Conservation (phyloP, 92 coral and sea anemone genomes). For the Meandrina meandrites region DNA sequence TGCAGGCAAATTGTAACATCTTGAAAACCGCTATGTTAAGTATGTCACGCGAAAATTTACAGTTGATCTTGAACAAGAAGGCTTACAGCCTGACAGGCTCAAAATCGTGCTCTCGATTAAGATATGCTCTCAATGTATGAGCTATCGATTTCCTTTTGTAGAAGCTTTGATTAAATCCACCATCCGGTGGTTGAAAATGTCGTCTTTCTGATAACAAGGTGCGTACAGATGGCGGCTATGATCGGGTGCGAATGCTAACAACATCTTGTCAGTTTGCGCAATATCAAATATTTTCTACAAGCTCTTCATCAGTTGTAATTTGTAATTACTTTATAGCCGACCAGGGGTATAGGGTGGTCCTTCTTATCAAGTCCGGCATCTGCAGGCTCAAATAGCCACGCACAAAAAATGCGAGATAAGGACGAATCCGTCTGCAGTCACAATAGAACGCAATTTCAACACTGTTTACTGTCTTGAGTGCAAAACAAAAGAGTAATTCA, state of each 20-base stretch:
- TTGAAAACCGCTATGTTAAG: conserved; percentile 38
- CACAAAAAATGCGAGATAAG: conserved; percentile 11
- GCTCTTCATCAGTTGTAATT: conserved; percentile 1
- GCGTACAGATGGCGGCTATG: conserved; percentile 7
- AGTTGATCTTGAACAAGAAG: neutral
- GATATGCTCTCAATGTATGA: neutral
- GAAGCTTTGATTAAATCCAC: neutral
- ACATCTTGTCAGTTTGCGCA: neutral
- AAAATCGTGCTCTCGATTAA: neutral
- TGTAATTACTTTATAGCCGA: neutral
- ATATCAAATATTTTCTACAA: conserved; percentile 10
- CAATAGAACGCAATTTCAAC: conserved; percentile 24
- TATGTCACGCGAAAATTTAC: conserved; percentile 37
- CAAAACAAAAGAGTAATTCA: conserved; percentile 33
- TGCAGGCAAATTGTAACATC: conserved; percentile 28
- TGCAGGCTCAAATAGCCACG: conserved; percentile 18
- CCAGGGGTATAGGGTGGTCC: conserved; percentile 21
- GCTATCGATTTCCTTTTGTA: conserved; percentile 5
- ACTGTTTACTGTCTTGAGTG: conserved; percentile 13
- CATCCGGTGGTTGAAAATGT: neutral
- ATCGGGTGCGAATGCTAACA: neutral
- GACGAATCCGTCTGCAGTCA: conserved; percentile 31
- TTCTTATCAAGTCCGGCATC: conserved; percentile 46
- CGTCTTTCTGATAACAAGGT: conserved; percentile 6
- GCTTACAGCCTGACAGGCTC: neutral